Base-by-base conservation (phyloP, 2,113 vertebrate species). In the Mus spicilegus region DNA sequence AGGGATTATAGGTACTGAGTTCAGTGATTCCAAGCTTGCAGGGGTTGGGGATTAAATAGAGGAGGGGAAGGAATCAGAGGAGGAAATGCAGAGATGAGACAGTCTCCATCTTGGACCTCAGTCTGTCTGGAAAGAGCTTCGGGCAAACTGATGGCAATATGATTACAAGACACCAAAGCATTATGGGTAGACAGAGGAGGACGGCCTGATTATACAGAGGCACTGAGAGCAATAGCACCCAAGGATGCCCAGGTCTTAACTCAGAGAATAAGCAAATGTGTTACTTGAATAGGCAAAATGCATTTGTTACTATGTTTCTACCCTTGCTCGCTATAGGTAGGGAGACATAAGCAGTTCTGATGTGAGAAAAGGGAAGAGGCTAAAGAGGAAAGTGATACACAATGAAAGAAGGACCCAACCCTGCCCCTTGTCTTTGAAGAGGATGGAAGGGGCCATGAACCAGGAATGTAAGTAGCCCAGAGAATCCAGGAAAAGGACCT, bases 231-330 rank as follows among this genome's bases (percentile, higher is more conserved):
- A 94, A 87, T 5, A 24, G 67, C 13, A 58, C 72, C 78, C 7
- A 81, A 63, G 63, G 24, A n/a, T 7, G 33, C 17, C 51, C 76
- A 49, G 0, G 12, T 58, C 3, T 36, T 76, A 49, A 76, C 12
- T 17, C 65, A 72, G 42, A 72, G 63, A 88, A 88, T 49, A n/a
- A 70, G 3, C 3, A 14, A 89, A 42, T 72, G 19, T 61, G 30
- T 84, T 85, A 84, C 10, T 54, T 78, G 78, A 69, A n/a, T 56
- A 75, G 19, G 86, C 11, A 95, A 63, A 94, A 78, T 87, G 26
- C 17, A 89, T 81, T 63, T 80, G 17, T n/a, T 77, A 81, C 28
- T 28, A 39, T 63, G 36, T 42, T 67, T 82, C 16, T 75, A 63
- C 39, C 46, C 54, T 42, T 42, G 39, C 28, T 95, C 33, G 46